Base-by-base conservation (phyloP, 2,113 vertebrate genomes). In the Dasyornis broadbenti region DNA sequence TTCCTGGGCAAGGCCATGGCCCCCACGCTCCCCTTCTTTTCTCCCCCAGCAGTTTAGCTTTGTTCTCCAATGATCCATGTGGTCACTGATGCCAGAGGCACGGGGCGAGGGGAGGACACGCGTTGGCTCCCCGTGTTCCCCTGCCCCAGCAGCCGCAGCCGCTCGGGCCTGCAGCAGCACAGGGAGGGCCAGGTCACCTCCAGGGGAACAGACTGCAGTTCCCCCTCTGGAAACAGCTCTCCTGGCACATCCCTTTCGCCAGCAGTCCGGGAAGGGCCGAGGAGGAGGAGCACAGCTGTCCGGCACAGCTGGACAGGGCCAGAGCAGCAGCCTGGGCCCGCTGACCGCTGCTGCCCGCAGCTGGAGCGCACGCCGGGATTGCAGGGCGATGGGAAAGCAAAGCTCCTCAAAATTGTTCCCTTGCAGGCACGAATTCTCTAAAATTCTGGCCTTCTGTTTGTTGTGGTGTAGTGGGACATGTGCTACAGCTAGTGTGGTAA, bases 401-500 rank as follows among this genome's bases (percentile, higher is more conserved):
- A 78, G 79, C 53, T 85, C 79, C 79, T 63, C 83, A 60, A 8
- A 59, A 31, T 31, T 50, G 10, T 54, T 73, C 71, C 88, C 71
- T 35, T 59, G 42, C 33, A 39, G 37, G 65, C 44, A 31, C 6
- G 22, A 90, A 45, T 61, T 68, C 65, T 28, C 52, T 52, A 11
- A 35, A 66, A 50, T 61, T 75, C 68, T 37, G 86, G 70, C 70
- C 80, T 93, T 82, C 88, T 82, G 40, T 73, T 95, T 73, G 82
- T 83, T 89, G 81, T 75, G 14, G 13, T 52, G 22, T 42, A 70
- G 3, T 66, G 60, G 77, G 85, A 91, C 63, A 42, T 15, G 54
- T 82, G 95, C 93, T 94, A 92, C 70, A 84, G 80, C 59, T 92
- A 30, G 16, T 42, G 72, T 92, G 82, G 1, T 24, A 92, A 77